These are phyloP conservation scores for Hypsopygia costalis DNA, from an alignment of 2,888 invertebrate genomes.

Conservation along the genomic window DNA sequence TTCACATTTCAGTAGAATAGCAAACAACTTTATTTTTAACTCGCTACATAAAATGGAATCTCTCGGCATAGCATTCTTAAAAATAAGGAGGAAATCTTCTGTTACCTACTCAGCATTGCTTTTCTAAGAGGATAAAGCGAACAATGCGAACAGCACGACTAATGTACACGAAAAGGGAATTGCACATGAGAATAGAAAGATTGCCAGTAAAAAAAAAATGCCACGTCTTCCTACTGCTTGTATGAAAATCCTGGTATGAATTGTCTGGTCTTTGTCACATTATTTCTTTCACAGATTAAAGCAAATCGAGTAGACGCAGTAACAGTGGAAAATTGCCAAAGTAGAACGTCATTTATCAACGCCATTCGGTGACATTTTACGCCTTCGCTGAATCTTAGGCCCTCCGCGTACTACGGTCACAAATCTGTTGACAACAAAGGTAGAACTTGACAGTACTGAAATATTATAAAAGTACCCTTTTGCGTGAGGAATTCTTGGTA, in stretches of 20 bases:
- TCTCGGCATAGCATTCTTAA: too few species aligned
- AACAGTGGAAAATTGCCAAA: conserved; percentile 61
- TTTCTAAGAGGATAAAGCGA: too few species aligned
- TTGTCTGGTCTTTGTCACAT: conserved; percentile 28
- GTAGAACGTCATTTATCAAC: conserved; percentile 55
- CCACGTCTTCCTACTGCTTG: too few species aligned
- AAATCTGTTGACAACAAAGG: conserved; percentile 8
- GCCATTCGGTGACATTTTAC: conserved; percentile 49
- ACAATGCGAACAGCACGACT: too few species aligned
- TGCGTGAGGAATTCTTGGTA: background rate
- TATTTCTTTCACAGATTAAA: conserved; percentile 41
- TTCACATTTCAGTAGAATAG: background rate
- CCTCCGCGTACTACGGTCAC: conserved; percentile 11
- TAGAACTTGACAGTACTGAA: background rate
- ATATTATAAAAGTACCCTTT: background rate
- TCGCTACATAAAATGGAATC: too few species aligned
- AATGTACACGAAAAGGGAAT: too few species aligned
- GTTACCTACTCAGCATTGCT: too few species aligned
- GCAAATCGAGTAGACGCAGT: conserved; percentile 36
- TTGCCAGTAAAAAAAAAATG: too few species aligned
- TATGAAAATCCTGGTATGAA: conserved; percentile 12
- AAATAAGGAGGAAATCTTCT: too few species aligned
- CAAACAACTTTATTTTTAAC: too few species aligned
- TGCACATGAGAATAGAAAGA: too few species aligned
- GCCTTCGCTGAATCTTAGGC: conserved; percentile 45